Evolutionary conservation across 2,797 vertebrate genomes (phyloP), one percentile per base, ranked within the genome.

Genomic region (Petrocephalus sullivani): DNA sequence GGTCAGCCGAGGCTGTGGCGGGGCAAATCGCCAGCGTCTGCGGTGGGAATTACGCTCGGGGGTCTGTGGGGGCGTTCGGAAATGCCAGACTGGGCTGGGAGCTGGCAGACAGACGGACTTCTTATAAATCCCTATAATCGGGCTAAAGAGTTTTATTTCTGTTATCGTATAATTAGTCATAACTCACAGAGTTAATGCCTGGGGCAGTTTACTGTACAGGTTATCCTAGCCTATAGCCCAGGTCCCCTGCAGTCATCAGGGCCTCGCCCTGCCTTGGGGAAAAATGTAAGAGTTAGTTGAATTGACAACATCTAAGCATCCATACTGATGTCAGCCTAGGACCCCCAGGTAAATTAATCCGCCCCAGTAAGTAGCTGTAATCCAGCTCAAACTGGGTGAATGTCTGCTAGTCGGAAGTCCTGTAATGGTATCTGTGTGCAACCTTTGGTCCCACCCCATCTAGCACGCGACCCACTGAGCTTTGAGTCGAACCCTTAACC

Each of bases 401-500:
- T 37, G 28, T 37, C 64, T 37, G 28, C 28, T 14, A 33, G 64
- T 6, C 2, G 2, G 60, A 64, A 23, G 21, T 23, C 21, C 60
- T 64, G 21, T 64, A 75, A 33, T 75, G 67, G 33, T 41, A 75
- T 19, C 28, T 37, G 1, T 75, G 4, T 75, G 28, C 28, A 75
- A 14, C 28, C 28, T 75, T 33, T 5, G 67, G 28, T 37, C 14
- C 67, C 1, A 12, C 33, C 33, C 28, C 10, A 19, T 14, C 67
- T 75, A 28, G 4, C 9, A 10, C 10, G 54, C 2, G 53, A 56
- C 28, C 28, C 4, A n/a, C 46, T n/a, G 71, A 37, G 71, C 71
- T 60, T 60, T 37, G 28, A 78, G 37, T 46, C 12, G 51, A 64
- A 33, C 93, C 95, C 96, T 97, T 97, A 93, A 97, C 95, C 87